Evolutionary conservation across 2,113 vertebrate species (phyloP).

Genomic region (Hystrix brachyura): DNA sequence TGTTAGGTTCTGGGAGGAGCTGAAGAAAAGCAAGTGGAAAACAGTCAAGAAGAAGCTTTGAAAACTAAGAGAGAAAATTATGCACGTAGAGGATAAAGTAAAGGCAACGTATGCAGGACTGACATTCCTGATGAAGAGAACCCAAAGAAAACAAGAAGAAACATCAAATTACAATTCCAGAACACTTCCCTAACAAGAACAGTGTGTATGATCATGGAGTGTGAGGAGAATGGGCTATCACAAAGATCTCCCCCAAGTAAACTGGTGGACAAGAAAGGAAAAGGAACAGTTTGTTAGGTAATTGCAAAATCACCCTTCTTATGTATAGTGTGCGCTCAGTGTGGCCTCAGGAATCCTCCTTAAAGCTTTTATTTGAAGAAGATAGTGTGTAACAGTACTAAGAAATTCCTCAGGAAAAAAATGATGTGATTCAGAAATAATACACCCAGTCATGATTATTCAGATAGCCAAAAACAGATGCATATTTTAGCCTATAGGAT

Average conservation of each 20-base stretch:
- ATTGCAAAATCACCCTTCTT: not conserved
- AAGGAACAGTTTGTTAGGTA: not conserved
- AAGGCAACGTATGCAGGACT: not conserved
- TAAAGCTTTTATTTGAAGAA: not conserved
- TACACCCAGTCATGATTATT: not conserved
- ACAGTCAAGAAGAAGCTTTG: too few species aligned
- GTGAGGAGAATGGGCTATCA: not conserved
- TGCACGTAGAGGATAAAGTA: not conserved
- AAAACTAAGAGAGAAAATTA: not conserved
- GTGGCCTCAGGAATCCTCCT: not conserved
- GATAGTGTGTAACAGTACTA: too few species aligned
- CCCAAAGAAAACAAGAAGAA: not conserved
- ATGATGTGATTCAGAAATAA: not conserved
- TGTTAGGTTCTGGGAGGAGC: rapidly evolving
- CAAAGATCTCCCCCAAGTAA: not conserved
- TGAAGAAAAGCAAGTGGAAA: too few species aligned
- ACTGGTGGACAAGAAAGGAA: not conserved
- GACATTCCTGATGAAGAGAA: not conserved
- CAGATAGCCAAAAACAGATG: not conserved
- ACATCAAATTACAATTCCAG: not conserved
- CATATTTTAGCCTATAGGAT: not conserved
- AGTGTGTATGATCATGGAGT: too few species aligned
- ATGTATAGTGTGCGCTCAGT: rapidly evolving
- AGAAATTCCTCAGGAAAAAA: not conserved
- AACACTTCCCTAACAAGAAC: not conserved